phyloP scores from a whole-genome alignment of 1,140 invertebrate species.

The Magallana ariakensis region DNA sequence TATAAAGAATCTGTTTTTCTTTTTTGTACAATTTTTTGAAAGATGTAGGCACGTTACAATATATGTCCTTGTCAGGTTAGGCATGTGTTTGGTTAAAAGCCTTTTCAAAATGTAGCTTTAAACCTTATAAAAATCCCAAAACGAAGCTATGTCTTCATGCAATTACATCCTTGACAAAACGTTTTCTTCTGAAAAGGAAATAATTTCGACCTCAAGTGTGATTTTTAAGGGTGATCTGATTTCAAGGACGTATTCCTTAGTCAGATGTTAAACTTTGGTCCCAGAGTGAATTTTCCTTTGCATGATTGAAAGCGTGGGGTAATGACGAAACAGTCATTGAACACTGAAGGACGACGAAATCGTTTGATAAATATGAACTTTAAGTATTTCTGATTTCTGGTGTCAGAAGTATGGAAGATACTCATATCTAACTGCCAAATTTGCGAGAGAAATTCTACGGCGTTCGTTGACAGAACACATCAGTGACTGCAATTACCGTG shows the following conservation, averaged over 20 bases:
- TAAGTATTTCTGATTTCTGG: not conserved
- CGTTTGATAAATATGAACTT: not conserved
- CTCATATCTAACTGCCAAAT: conserved; percentile 8
- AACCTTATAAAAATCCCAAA: not conserved
- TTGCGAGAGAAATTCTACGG: not conserved
- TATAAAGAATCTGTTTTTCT: not conserved
- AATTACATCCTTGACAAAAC: not conserved
- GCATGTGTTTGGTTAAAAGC: not conserved
- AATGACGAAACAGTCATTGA: too few species aligned
- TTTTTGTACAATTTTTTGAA: not conserved
- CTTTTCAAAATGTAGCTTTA: conserved; percentile 14
- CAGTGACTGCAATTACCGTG: conserved; percentile 5
- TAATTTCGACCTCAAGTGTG: too few species aligned
- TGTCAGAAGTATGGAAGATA: conserved; percentile 4
- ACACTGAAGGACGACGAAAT: not conserved
- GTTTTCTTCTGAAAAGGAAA: too few species aligned
- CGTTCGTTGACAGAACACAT: conserved; percentile 2
- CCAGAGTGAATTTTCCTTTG: too few species aligned
- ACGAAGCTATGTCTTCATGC: not conserved
- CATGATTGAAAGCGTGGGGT: too few species aligned
- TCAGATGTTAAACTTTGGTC: too few species aligned
- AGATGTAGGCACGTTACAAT: not conserved
- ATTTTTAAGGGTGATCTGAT: too few species aligned
- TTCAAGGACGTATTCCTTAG: too few species aligned
- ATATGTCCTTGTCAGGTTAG: not conserved